Percentiles rank a stretch among this genome's conserved stretches.
These are phyloP conservation scores for Limnephilus auricula DNA, from an alignment of 2,888 invertebrate genomes.

Conservation along the genomic window DNA sequence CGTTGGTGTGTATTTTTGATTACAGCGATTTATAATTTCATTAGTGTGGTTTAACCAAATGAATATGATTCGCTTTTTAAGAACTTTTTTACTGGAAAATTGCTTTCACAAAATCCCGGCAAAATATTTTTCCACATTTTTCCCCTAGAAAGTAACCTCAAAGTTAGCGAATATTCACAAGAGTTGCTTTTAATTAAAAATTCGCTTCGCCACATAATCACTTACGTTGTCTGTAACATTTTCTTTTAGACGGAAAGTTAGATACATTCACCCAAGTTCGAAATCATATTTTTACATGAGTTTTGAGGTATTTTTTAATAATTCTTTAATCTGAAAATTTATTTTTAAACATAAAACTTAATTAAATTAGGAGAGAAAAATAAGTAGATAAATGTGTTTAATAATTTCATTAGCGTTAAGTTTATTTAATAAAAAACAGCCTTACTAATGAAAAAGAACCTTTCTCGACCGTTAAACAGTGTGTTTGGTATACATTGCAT, in stretches of 20 bases:
- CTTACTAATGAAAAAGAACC: too few species aligned
- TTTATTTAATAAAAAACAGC: too few species aligned
- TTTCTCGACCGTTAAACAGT: too few species aligned
- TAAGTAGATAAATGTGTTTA: too few species aligned
- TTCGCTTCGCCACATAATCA: conserved; percentile 60
- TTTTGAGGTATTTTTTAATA: background rate
- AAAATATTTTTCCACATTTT: background rate
- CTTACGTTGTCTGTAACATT: conserved; percentile 51
- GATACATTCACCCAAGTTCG: background rate
- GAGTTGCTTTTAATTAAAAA: conserved; percentile 62
- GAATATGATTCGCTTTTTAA: background rate
- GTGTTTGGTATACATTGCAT: too few species aligned
- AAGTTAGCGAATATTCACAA: background rate
- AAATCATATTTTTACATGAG: background rate
- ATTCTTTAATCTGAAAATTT: background rate
- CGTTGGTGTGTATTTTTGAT: background rate
- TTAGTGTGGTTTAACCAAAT: background rate
- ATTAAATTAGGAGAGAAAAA: too few species aligned
- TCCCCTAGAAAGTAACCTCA: background rate
- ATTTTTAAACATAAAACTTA: background rate
- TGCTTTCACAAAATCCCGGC: background rate
- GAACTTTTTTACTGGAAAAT: background rate
- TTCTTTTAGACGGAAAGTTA: background rate
- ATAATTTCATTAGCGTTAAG: too few species aligned
- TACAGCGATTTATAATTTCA: background rate